phyloP scores from a whole-genome alignment of 1,140 invertebrate species.

The Watersipora subatra region DNA sequence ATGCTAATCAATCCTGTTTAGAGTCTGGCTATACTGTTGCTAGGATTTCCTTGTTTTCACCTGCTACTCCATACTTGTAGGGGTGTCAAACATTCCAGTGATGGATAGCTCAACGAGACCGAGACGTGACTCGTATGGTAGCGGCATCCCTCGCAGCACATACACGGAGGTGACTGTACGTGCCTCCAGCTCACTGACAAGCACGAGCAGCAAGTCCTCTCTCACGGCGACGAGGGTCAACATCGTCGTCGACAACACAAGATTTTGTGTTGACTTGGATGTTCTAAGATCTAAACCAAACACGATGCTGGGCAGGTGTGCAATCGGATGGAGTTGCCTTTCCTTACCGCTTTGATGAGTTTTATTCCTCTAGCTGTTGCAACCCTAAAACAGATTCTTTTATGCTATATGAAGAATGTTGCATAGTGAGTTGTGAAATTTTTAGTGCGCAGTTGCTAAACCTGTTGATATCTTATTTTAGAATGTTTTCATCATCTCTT shows the following conservation, averaged over 20 bases:
- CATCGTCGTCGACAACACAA: conserved; percentile 80
- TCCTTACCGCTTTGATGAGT: too few relatives aligned
- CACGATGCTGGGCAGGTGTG: conserved; percentile 70
- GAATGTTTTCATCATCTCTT: conserved; percentile 89
- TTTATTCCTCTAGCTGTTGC: too few relatives aligned
- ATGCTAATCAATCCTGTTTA: too few relatives aligned
- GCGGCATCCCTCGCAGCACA: neutral
- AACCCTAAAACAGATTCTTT: too few relatives aligned
- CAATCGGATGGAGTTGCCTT: too few relatives aligned
- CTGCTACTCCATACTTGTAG: too few relatives aligned
- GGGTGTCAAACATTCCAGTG: neutral
- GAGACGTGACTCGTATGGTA: neutral
- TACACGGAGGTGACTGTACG: neutral
- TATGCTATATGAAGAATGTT: too few relatives aligned
- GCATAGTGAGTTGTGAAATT: too few relatives aligned
- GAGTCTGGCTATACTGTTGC: too few relatives aligned
- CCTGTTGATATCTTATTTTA: too few relatives aligned
- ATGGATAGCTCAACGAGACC: neutral
- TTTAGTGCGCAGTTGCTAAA: too few relatives aligned
- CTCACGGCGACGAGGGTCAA: conserved; percentile 7
- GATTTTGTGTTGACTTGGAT: conserved; percentile 78
- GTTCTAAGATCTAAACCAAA: conserved; percentile 80
- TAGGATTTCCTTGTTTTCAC: too few relatives aligned
- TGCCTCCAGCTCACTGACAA: neutral
- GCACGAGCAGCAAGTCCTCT: neutral